phyloP scores from a whole-genome alignment of 2,797 vertebrate species.

The Mus caroli region DNA sequence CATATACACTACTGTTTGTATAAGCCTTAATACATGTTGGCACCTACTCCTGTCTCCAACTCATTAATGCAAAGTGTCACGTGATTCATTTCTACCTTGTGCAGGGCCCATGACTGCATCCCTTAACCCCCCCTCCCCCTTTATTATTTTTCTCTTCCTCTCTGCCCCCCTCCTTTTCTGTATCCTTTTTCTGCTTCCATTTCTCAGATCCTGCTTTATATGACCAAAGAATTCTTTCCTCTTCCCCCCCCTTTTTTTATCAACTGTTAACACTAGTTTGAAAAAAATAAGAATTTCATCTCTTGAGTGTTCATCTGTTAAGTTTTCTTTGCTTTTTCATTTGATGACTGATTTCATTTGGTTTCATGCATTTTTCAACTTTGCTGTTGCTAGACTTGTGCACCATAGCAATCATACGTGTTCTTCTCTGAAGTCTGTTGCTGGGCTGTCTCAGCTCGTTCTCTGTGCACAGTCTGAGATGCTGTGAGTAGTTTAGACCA shows the following conservation, averaged over 20 bases:
- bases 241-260: not conserved
- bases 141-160: not conserved
- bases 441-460: not conserved
- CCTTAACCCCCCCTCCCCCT: not conserved
- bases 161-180: not conserved
- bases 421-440: not conserved
- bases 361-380: not conserved
- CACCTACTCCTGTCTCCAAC: not conserved
- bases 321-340: constrained; percentile 22
- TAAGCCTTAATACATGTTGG: not conserved
- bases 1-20: not conserved
- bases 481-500: not conserved
- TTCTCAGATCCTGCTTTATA: not conserved
- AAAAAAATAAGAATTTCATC: not conserved
- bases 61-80: not conserved
- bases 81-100: not conserved
- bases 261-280: not conserved
- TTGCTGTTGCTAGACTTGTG: not conserved
- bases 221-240: not conserved
- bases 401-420: not conserved
- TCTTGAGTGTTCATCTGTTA: not conserved
- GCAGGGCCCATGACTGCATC: not conserved
- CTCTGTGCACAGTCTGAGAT: not conserved
- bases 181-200: not conserved
- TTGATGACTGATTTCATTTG: constrained; percentile 1